Base-by-base conservation (phyloP, 2,797 vertebrate species). In the Microctenopoma stevenorrisi region DNA sequence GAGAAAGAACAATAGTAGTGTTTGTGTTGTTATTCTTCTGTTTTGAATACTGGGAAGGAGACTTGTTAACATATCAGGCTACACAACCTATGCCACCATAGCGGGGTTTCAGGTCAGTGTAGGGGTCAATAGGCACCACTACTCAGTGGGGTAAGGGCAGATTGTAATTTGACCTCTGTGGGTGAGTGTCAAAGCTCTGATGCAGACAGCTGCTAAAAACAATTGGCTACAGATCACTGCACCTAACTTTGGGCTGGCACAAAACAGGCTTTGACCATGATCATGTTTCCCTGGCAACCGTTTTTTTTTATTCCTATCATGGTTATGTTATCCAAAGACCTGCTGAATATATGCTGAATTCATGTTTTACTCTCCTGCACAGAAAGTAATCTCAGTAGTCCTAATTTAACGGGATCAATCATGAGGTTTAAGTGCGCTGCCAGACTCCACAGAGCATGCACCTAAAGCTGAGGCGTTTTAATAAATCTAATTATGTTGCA, bases 391-490 rank as follows among this genome's bases (percentile, higher is more conserved):
- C 59, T 44, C 37, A 49, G 50, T 35, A 66, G 28, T 66, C 63
- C 66, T 72, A 62, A 75, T 76, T 67, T 60, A 68, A 78, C 30
- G 51, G 59, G 77, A 78, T 81, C 54, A 72, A 14, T 5, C 26
- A 42, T 37, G 30, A 61, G 25, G 22, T 1, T 5, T n/a, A 13
- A 73, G 72, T 73, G 67, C 4, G 1, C 48, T 33, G 54, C 1
- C 48, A 75, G 72, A 51, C 68, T 67, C 54, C 65, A 33, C 40
- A 64, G 35, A 74, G 52, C 58, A 61, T 79, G 60, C 49, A 46
- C 11, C 38, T 53, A 75, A 83, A 81, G 75, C 72, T 60, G 18
- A 10, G 49, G 67, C 48, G 59, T 82, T 54, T 72, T 81, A 68
- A 79, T 75, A 65, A 26, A 35, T 12, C 44, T 8, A 70, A 75